Conservation (phyloP, 2,888 invertebrate species). For the Pristionchus exspectatus region DNA sequence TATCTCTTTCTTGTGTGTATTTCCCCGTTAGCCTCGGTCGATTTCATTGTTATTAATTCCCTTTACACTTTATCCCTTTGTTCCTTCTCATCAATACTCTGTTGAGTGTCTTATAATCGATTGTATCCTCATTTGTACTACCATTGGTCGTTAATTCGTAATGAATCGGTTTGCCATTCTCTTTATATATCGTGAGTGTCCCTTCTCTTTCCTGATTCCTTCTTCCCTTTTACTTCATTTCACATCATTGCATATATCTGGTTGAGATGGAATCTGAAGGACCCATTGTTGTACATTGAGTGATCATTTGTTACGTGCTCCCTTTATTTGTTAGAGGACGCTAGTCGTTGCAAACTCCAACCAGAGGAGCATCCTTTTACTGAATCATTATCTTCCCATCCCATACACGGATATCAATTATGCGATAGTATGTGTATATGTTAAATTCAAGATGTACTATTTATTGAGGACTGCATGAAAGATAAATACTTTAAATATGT, state of each 20-base stretch:
- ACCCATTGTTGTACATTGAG: constrained; percentile 53
- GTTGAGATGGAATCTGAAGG: not conserved
- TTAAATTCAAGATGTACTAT: constrained; percentile 49
- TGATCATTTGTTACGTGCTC: constrained; percentile 43
- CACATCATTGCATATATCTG: not conserved
- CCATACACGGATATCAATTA: constrained; percentile 15
- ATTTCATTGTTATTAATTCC: not conserved
- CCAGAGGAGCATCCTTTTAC: constrained; percentile 10
- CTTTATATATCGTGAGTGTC: not conserved
- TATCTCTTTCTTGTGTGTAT: not conserved
- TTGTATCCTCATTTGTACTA: constrained; percentile 17
- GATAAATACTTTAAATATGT: constrained; percentile 33
- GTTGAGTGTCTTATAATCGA: constrained; percentile 15
- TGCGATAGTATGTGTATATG: constrained; percentile 50
- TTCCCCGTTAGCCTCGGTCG: not conserved
- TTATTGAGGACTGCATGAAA: constrained; percentile 45
- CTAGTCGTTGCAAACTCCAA: constrained; percentile 31
- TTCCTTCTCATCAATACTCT: constrained; percentile 1
- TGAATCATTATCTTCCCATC: not conserved
- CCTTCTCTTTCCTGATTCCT: not conserved
- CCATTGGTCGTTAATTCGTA: not conserved
- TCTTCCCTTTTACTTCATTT: not conserved
- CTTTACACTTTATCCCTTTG: not conserved
- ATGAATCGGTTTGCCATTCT: constrained; percentile 30
- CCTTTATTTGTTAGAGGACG: constrained; percentile 41